phyloP scores from a whole-genome alignment of 1,140 invertebrate species.

The Sogatella furcifera region DNA sequence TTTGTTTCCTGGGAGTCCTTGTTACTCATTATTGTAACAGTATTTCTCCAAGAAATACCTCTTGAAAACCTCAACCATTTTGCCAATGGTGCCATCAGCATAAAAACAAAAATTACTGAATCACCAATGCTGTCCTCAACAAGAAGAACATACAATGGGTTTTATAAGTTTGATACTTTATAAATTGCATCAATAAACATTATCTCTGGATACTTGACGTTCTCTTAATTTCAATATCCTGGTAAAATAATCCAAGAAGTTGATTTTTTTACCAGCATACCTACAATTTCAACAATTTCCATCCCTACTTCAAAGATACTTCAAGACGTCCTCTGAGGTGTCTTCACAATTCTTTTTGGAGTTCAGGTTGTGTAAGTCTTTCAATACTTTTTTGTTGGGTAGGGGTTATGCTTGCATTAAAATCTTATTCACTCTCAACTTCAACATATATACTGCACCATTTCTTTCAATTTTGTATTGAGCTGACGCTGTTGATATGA shows the following conservation, averaged over 20 bases:
- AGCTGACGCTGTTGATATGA: neutral
- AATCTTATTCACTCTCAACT: neutral
- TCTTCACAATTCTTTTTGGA: neutral
- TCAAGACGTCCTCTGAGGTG: neutral
- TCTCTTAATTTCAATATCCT: neutral
- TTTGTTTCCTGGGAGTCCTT: conserved; percentile 3
- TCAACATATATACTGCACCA: neutral
- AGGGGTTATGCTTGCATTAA: neutral
- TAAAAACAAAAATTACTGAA: neutral
- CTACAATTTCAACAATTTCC: neutral
- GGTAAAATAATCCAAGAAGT: conserved; percentile 1
- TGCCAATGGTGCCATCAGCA: neutral
- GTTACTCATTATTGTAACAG: neutral
- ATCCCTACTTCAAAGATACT: neutral
- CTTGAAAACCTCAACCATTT: conserved; percentile 1
- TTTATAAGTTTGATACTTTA: neutral
- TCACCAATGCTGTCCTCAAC: conserved; percentile 1
- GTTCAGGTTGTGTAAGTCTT: neutral
- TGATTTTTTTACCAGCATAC: neutral
- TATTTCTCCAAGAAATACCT: neutral
- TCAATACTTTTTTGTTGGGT: neutral
- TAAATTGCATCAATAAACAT: conserved; percentile 4
- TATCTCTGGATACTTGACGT: neutral
- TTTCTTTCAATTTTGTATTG: neutral
- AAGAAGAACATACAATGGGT: neutral